phyloP scores from a whole-genome alignment of 2,797 vertebrate species.

The Pseudopleuronectes americanus region DNA sequence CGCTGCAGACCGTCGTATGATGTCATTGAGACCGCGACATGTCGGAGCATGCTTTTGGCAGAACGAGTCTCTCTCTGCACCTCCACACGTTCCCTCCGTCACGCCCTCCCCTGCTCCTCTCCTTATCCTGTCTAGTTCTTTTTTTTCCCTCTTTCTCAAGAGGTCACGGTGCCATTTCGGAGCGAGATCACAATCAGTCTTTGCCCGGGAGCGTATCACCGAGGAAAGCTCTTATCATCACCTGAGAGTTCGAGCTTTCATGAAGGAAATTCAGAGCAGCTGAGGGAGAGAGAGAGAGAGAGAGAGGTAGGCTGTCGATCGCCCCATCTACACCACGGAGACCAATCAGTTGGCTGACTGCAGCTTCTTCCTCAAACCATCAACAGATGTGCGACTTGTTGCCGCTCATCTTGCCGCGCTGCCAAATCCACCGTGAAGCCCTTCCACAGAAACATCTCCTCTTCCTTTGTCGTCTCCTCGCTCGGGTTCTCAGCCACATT shows the following conservation, averaged over 20 bases:
- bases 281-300: conserved; percentile 34
- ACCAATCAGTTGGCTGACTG: conserved; percentile 8
- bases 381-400: conserved; percentile 74
- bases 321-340: conserved; percentile 36
- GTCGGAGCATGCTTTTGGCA: conserved; percentile 45
- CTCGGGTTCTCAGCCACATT: conserved; percentile 20
- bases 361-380: conserved; percentile 35
- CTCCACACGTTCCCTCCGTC: conserved; percentile 33
- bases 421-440: conserved; percentile 55
- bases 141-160: neutral
- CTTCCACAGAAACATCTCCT: conserved; percentile 30
- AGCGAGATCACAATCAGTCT: conserved; percentile 17
- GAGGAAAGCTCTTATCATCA: conserved; percentile 7
- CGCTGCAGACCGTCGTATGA: conserved; percentile 40
- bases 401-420: conserved; percentile 43
- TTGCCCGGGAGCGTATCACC: neutral
- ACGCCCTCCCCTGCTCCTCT: conserved; percentile 22
- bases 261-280: conserved; percentile 21
- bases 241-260: neutral
- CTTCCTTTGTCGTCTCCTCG: conserved; percentile 31
- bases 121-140: neutral
- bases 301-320: conserved; percentile 29
- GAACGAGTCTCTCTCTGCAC: conserved; percentile 41
- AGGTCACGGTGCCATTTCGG: conserved; percentile 18
- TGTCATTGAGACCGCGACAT: conserved; percentile 32